Base-by-base conservation (phyloP, 2,888 invertebrate genomes). In the Callosobruchus maculatus region DNA sequence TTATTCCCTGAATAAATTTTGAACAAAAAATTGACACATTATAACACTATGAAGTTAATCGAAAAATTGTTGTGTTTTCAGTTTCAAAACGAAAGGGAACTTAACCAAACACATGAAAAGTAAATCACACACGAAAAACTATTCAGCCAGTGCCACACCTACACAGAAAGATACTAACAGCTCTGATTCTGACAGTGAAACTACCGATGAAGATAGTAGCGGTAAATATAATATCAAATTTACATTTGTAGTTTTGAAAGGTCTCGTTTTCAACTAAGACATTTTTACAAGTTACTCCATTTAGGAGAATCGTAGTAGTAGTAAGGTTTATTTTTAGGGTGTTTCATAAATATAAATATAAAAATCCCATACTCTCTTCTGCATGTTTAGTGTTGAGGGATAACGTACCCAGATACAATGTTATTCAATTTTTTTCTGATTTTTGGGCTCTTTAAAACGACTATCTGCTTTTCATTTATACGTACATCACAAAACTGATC, bases 91-190 rank as follows among this genome's bases (percentile, higher is more conserved):
- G 2, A 98, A 98, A 87, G 97, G 98, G 20, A 99, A 99, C 86
- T 89, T 99, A 76, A 98, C 98, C 0, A 99, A 98, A 87, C 98
- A 99, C 87, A 97, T 98, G 95, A 97, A 98, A 86, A 98, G 98
- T 74, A 99, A 98, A 88, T 94, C 97, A 0, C 99, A 99, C 87
- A 96, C 95, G 83, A 97, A 97, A 87, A 96, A 96, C 85, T 97
- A 97, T 87, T 84, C 89, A 93, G 77, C 93, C 95, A 78, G 78
- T 26, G 77, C 90, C 90, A 90, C 79, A 87, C 90, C 85, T 0
- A 82, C 85, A 2, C 85, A 84, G 70, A 84, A 85, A 76, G 86
- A 86, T 76, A 81, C 83, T 20, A 84, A 84, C 30, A 86, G 85
- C 77, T 86, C 86, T 1, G 86, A 87, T 66, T 86, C 87, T 0